Evolutionary conservation across 2,113 vertebrate genomes (phyloP).

Genomic region (human): GRCh38 chr5:170954001-170954500

Average conservation of each 20-base stretch:
- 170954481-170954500: background rate
- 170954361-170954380: background rate
- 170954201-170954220: constrained; percentile 5
- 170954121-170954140: background rate
- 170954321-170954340: background rate
- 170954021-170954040: background rate
- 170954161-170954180: background rate
- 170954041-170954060: background rate
- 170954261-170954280: background rate
- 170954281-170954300: background rate
- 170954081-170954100: background rate
- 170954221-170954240: background rate
- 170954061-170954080: background rate
- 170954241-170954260: constrained; percentile 25
- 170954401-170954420: too few species aligned
- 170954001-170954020: background rate
- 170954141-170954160: background rate
- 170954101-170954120: background rate
- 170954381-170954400: background rate
- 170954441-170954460: background rate
- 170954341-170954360: background rate
- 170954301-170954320: background rate
- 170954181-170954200: constrained; percentile 7
- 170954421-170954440: background rate
- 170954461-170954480: constrained; percentile 39